A percentile compares a stretch with the other conserved stretches of the same genome.
These are phyloP conservation scores for Mimumesa dahlbomi DNA, from an alignment of 2,888 invertebrate species.

Conservation along the genomic window DNA sequence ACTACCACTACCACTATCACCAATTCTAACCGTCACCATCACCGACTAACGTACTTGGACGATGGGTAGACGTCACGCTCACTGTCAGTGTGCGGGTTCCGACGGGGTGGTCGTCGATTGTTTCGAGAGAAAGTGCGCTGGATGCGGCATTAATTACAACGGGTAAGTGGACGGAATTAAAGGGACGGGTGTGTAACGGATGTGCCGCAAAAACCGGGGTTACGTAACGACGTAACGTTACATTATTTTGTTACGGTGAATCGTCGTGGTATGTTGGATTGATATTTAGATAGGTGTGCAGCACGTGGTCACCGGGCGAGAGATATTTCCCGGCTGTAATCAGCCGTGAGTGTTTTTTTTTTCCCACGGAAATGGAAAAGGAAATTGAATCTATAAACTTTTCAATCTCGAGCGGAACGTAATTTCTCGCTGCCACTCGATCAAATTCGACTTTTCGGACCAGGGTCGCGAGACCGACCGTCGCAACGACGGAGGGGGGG, in stretches of 20 bases:
- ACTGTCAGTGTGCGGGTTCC: conserved; percentile 38
- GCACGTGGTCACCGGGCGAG: no score
- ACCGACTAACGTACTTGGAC: no score
- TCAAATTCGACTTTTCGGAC: conserved; percentile 19
- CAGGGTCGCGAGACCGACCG: conserved; percentile 13
- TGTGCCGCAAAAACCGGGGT: no score
- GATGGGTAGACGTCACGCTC: conserved; percentile 55
- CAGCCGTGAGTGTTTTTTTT: no score
- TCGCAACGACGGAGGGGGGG: no score
- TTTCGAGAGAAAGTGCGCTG: conserved; percentile 44
- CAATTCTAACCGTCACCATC: no score
- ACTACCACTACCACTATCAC: not conserved
- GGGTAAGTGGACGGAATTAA: conserved; percentile 55
- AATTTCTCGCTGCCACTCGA: conserved; percentile 27
- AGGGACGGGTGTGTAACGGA: conserved; percentile 8
- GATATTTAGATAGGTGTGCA: no score
- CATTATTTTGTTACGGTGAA: no score
- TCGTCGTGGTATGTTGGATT: no score
- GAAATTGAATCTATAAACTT: not conserved
- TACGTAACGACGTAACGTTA: no score
- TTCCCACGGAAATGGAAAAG: no score
- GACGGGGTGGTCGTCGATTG: conserved; percentile 46
- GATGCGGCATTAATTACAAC: conserved; percentile 58
- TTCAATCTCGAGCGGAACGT: conserved; percentile 17
- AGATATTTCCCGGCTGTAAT: no score